Evolutionary conservation across 1,140 invertebrate genomes (phyloP).

Genomic region (Pseudomyrmex concolor): DNA sequence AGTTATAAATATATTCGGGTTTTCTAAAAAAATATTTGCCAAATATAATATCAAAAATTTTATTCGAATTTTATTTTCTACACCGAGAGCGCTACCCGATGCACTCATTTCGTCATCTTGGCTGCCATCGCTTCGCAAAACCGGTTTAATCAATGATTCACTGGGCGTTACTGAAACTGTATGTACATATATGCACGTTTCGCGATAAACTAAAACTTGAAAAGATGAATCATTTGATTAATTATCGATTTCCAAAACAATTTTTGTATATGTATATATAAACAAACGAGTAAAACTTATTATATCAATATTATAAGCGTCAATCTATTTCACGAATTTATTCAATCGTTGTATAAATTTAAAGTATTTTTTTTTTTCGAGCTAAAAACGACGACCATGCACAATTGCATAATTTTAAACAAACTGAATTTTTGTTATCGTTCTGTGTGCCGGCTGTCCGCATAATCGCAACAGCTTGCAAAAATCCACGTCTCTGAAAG

Average conservation of each 20-base stretch:
- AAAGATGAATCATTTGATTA: slow-evolving; percentile 54
- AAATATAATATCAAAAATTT: slow-evolving; percentile 7
- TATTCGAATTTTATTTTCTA: slow-evolving; percentile 24
- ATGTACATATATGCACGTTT: slow-evolving; percentile 44
- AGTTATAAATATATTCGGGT: background rate
- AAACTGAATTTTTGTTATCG: background rate
- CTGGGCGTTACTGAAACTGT: slow-evolving; percentile 55
- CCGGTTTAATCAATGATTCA: slow-evolving; percentile 69
- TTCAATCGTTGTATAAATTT: background rate
- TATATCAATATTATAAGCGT: background rate
- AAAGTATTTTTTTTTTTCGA: background rate
- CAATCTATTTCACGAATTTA: background rate
- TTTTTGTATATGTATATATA: slow-evolving; percentile 21
- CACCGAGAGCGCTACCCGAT: slow-evolving; percentile 32
- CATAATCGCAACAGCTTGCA: slow-evolving; percentile 6
- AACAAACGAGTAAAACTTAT: slow-evolving; percentile 28
- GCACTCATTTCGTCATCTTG: slow-evolving; percentile 45
- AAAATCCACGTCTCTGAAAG: background rate
- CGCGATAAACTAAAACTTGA: slow-evolving; percentile 34
- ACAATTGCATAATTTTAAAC: background rate
- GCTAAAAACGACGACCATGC: background rate
- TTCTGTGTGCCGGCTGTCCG: background rate
- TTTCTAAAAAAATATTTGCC: background rate
- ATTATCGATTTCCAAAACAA: slow-evolving; percentile 52
- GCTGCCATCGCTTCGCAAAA: slow-evolving; percentile 34